phyloP scores from a whole-genome alignment of 2,113 vertebrate species.

The Phyllopteryx taeniolatus region DNA sequence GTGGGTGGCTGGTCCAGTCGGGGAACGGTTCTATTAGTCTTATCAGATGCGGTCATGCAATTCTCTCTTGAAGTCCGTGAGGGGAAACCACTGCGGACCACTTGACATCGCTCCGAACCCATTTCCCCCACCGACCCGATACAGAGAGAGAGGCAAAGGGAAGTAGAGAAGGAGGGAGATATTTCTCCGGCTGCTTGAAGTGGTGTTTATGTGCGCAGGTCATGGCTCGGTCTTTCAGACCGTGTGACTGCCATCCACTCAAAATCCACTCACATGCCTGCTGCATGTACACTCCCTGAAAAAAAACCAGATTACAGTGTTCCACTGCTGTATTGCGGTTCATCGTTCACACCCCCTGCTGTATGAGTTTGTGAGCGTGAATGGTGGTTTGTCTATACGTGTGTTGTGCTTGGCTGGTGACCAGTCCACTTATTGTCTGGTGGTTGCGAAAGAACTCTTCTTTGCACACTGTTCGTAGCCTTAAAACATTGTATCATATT shows the following conservation, averaged over 20 bases:
- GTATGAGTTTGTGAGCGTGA: too few species aligned
- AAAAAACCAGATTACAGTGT: neutral
- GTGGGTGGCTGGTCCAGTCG: constrained; percentile 52
- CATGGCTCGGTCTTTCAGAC: constrained; percentile 20
- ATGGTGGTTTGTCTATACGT: too few species aligned
- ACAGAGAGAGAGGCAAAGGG: constrained; percentile 1
- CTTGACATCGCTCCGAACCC: constrained; percentile 34
- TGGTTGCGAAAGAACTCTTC: too few species aligned
- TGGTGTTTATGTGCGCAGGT: constrained; percentile 50
- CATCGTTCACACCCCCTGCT: neutral
- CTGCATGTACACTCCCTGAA: neutral
- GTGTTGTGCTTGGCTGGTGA: too few species aligned
- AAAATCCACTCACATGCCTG: constrained; percentile 40
- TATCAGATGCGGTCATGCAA: constrained; percentile 67
- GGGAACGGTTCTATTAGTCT: constrained; percentile 63
- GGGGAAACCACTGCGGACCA: constrained; percentile 30
- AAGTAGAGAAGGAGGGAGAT: constrained; percentile 15
- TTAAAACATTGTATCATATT: too few species aligned
- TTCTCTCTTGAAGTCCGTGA: constrained; percentile 34
- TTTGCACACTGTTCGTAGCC: too few species aligned
- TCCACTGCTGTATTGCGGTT: neutral
- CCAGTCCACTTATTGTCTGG: too few species aligned
- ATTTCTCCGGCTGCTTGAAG: constrained; percentile 49
- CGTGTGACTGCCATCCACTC: constrained; percentile 7
- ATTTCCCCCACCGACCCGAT: constrained; percentile 15